phyloP scores from a whole-genome alignment of 37 sponge, comb jelly and placozoan genomes.

The Aplysina aerophoba region DNA sequence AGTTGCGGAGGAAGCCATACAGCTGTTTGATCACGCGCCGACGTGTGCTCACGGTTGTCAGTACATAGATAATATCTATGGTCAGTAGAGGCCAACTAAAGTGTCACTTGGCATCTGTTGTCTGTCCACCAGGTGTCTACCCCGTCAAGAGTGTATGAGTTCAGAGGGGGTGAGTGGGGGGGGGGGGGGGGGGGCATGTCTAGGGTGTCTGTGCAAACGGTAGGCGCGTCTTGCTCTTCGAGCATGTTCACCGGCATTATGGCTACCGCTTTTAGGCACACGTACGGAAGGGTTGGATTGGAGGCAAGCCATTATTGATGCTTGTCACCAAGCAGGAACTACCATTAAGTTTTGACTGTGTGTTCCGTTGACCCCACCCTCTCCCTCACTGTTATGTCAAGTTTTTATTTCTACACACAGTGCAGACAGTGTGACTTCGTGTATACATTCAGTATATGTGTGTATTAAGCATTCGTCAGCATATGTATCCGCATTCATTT shows the following conservation, averaged over 20 bases:
- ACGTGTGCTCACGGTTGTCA: too few relatives aligned
- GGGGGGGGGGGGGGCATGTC: too few relatives aligned
- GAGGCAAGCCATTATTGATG: conserved; percentile 38
- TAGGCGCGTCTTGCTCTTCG: too few relatives aligned
- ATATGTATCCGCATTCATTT: not conserved
- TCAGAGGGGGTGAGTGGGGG: conserved; percentile 29
- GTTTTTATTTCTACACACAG: not conserved
- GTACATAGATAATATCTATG: too few relatives aligned
- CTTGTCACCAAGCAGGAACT: not conserved
- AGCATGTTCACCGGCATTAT: too few relatives aligned
- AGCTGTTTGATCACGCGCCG: too few relatives aligned
- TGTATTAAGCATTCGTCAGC: not conserved
- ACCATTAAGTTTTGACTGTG: not conserved
- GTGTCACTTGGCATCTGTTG: too few relatives aligned
- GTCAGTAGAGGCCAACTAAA: too few relatives aligned
- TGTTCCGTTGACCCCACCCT: not conserved
- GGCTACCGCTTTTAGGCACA: too few relatives aligned
- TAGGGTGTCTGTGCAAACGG: too few relatives aligned
- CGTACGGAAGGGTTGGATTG: conserved; percentile 10
- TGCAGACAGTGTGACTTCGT: not conserved
- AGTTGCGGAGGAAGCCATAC: too few relatives aligned
- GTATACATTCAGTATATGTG: not conserved
- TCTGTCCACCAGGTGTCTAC: not conserved
- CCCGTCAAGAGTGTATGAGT: not conserved
- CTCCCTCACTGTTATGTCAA: not conserved